These are phyloP conservation scores for Bombylius major DNA, from an alignment of 2,888 invertebrate genomes.

Conservation along the genomic window DNA sequence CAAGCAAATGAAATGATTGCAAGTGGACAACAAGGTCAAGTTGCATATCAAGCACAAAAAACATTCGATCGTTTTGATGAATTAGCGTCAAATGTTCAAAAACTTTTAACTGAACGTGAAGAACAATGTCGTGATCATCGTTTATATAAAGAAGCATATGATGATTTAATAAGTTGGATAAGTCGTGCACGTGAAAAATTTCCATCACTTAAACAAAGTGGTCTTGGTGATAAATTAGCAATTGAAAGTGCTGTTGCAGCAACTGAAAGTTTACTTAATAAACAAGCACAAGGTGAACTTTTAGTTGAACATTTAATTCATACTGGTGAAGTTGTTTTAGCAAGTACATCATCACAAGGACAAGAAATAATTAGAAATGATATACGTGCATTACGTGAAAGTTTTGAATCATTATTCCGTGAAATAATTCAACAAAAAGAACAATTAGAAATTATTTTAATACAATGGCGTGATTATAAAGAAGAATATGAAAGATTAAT, in stretches of 20 bases:
- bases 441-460: constrained; percentile 66
- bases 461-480: constrained; percentile 81
- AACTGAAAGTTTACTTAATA: constrained; percentile 73
- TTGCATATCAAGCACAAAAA: constrained; percentile 72
- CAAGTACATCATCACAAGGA: constrained; percentile 69
- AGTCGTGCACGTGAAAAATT: constrained; percentile 78
- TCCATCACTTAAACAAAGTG: constrained; percentile 72
- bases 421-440: constrained; percentile 77
- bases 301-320: constrained; percentile 77
- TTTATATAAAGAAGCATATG: constrained; percentile 80
- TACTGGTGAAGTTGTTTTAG: constrained; percentile 69
- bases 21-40: constrained; percentile 72
- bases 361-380: constrained; percentile 72
- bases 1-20: constrained; percentile 77
- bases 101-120: constrained; percentile 63
- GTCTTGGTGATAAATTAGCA: constrained; percentile 73
- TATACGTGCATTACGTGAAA: constrained; percentile 71
- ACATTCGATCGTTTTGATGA: constrained; percentile 73
- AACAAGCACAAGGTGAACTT: constrained; percentile 81
- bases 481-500: constrained; percentile 84
- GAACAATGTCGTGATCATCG: constrained; percentile 80
- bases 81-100: constrained; percentile 63
- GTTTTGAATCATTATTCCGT: constrained; percentile 71
- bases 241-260: constrained; percentile 81
- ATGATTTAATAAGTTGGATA: constrained; percentile 81